Evolutionary conservation across 2,888 invertebrate genomes (phyloP).

Genomic region (Pyrochroa serraticornis): DNA sequence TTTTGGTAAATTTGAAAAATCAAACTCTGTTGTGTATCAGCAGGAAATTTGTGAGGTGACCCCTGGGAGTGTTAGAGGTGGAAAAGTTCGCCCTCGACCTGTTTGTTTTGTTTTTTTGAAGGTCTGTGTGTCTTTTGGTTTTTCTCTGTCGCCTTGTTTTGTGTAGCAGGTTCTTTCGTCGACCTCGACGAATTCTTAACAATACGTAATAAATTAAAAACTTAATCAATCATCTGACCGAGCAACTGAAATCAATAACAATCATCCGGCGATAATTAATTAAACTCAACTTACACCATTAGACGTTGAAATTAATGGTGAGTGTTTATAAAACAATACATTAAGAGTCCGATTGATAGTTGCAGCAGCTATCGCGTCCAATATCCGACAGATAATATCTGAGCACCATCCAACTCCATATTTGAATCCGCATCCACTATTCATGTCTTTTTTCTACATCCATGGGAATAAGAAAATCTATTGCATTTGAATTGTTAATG

Average conservation of each 20-base stretch:
- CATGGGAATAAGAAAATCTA: slow-evolving; percentile 10
- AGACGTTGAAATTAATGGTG: slow-evolving; percentile 26
- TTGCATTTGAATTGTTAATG: slow-evolving; percentile 22
- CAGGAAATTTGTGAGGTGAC: too few relatives aligned
- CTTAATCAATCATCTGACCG: slow-evolving; percentile 1
- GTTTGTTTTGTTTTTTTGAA: too few relatives aligned
- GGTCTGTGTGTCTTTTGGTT: too few relatives aligned
- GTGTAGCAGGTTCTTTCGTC: too few relatives aligned
- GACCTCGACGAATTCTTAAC: too few relatives aligned
- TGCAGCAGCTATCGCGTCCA: neutral
- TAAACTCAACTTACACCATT: slow-evolving; percentile 10
- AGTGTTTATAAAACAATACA: slow-evolving; percentile 27
- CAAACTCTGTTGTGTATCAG: too few relatives aligned
- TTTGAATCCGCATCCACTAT: slow-evolving; percentile 23
- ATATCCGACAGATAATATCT: neutral
- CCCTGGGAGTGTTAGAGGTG: too few relatives aligned
- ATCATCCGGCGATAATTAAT: slow-evolving; percentile 13
- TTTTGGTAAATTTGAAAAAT: too few relatives aligned
- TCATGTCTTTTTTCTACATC: slow-evolving; percentile 18
- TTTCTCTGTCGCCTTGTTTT: too few relatives aligned
- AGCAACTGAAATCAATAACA: slow-evolving; percentile 1
- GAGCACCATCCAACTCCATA: neutral
- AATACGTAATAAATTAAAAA: too few relatives aligned
- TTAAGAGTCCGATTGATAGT: slow-evolving; percentile 4
- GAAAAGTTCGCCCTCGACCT: too few relatives aligned